phyloP scores from a whole-genome alignment of 1,140 invertebrate species.

The Hydropsyche tenuis region DNA sequence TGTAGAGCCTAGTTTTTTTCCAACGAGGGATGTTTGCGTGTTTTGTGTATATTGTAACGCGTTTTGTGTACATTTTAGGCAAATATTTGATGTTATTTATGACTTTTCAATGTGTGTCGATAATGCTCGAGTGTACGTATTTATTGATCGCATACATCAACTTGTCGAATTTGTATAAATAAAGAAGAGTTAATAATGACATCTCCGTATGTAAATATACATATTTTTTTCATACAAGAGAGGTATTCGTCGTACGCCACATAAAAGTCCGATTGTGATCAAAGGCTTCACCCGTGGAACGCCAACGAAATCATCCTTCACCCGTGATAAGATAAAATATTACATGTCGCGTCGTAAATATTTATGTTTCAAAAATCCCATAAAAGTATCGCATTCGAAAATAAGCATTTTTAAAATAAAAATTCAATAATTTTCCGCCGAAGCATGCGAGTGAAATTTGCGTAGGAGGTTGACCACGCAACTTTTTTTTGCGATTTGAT shows the following conservation, averaged over 20 bases:
- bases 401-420: no score
- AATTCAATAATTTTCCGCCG: no score
- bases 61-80: not conserved
- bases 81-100: conserved; percentile 15
- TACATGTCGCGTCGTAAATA: no score
- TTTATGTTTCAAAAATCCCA: no score
- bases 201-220: conserved; percentile 1
- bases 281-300: conserved; percentile 3
- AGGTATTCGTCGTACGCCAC: no score
- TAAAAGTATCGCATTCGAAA: no score
- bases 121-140: conserved; percentile 9
- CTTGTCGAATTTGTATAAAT: conserved; percentile 1
- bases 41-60: no score
- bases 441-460: no score
- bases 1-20: no score
- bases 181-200: conserved; percentile 23
- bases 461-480: not conserved
- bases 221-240: not conserved
- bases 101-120: conserved; percentile 12
- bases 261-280: conserved; percentile 17
- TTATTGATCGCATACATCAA: conserved; percentile 20
- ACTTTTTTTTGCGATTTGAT: not conserved
- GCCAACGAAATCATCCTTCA: not conserved
- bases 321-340: conserved; percentile 9
- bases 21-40: no score